Evolutionary conservation across 2,797 vertebrate species (phyloP).

Genomic region (Dallia pectoralis): DNA sequence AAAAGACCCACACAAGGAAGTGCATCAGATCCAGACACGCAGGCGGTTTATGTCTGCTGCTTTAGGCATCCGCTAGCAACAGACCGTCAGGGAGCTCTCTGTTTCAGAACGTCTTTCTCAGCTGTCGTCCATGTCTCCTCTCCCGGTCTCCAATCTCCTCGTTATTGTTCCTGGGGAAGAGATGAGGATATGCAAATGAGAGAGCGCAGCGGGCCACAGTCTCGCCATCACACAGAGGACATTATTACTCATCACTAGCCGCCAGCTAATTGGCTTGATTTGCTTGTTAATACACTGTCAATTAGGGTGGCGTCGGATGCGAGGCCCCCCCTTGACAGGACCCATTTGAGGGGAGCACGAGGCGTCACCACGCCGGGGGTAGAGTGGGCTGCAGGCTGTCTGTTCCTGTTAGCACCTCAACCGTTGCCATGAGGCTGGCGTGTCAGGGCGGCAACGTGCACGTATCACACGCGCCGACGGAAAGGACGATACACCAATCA

Average conservation of each 20-base stretch:
- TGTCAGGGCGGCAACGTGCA: background rate
- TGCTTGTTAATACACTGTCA: constrained; percentile 87
- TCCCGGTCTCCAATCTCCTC: constrained; percentile 65
- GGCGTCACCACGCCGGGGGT: constrained; percentile 5
- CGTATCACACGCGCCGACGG: background rate
- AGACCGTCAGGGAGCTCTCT: too few species aligned
- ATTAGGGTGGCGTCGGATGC: constrained; percentile 75
- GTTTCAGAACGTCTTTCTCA: background rate
- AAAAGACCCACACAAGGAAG: background rate
- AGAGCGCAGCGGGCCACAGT: constrained; percentile 30
- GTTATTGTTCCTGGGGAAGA: constrained; percentile 75
- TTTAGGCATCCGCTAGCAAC: background rate
- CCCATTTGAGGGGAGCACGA: constrained; percentile 65
- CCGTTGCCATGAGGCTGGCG: background rate
- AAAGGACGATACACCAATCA: background rate
- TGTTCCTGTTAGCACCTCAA: constrained; percentile 33
- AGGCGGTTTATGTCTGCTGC: background rate
- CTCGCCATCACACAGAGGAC: constrained; percentile 53
- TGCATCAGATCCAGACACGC: background rate
- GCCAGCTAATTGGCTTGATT: constrained; percentile 85
- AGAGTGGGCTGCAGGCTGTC: constrained; percentile 43
- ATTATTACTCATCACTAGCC: constrained; percentile 75
- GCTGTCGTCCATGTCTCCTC: constrained; percentile 4
- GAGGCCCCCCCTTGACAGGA: constrained; percentile 61
- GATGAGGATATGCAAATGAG: constrained; percentile 83